These are phyloP conservation scores for Nasonovia ribisnigri DNA, from an alignment of 2,888 invertebrate genomes.

Conservation along the genomic window DNA sequence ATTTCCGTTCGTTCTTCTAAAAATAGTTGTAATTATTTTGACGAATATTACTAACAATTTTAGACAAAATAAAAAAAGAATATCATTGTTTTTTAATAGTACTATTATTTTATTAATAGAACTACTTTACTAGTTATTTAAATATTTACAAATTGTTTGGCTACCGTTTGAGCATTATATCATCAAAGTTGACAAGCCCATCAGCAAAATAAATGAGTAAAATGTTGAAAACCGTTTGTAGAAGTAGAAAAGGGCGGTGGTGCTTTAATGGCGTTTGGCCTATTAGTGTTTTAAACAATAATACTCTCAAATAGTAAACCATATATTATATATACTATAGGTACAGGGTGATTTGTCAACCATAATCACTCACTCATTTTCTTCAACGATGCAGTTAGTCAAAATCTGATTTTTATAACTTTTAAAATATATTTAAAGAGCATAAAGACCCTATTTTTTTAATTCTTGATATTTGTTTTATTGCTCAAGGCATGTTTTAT, in stretches of 20 bases:
- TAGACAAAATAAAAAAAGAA: background rate
- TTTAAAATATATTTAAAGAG: too few relatives aligned
- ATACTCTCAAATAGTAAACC: background rate
- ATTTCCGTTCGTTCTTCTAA: background rate
- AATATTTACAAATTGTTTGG: background rate
- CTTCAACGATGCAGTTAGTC: too few relatives aligned
- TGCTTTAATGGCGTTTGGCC: conserved; percentile 19
- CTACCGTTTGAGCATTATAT: conserved; percentile 10
- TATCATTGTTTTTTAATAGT: background rate
- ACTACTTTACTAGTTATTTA: background rate
- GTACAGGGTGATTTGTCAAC: too few relatives aligned
- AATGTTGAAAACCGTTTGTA: conserved; percentile 37
- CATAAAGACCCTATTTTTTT: too few relatives aligned
- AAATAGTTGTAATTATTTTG: background rate
- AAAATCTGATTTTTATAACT: too few relatives aligned
- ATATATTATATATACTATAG: too few relatives aligned
- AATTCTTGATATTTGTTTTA: too few relatives aligned
- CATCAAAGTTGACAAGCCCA: conserved; percentile 17
- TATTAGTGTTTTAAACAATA: conserved; percentile 1
- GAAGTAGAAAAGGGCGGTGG: background rate
- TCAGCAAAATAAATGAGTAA: conserved; percentile 29
- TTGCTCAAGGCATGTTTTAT: too few relatives aligned
- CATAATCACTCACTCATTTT: too few relatives aligned
- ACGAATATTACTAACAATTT: background rate
- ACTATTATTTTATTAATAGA: background rate